Conservation (phyloP, 2,888 invertebrate genomes). For the Dynastes hyllus region DNA sequence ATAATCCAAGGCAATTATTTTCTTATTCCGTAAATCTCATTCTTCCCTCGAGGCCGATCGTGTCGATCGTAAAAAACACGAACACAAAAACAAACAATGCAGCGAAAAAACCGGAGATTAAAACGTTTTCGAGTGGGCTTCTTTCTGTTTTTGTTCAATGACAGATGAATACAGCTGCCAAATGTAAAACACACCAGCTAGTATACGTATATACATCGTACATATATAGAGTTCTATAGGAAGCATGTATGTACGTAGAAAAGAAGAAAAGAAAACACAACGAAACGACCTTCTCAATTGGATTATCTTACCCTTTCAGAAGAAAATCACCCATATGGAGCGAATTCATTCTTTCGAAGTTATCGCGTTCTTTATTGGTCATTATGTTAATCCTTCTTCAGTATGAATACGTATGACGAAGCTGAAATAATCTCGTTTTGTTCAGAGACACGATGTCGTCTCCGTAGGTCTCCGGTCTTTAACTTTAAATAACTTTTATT, state of each 20-base stretch:
- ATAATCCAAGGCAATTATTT: slow-evolving; percentile 19
- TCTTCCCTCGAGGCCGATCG: not conserved
- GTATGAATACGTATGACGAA: not conserved
- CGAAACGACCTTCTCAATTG: slow-evolving; percentile 27
- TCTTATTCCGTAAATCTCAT: not conserved
- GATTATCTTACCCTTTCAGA: slow-evolving; percentile 39
- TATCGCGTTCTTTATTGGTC: slow-evolving; percentile 28
- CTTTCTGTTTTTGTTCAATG: slow-evolving; percentile 41
- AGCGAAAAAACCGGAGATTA: slow-evolving; percentile 17
- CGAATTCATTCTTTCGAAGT: slow-evolving; percentile 10
- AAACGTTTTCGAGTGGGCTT: slow-evolving; percentile 37
- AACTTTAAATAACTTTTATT: too few species aligned
- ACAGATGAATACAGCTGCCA: slow-evolving; percentile 44
- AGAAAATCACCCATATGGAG: slow-evolving; percentile 32
- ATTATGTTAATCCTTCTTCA: slow-evolving; percentile 23
- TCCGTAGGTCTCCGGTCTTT: too few species aligned
- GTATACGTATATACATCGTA: slow-evolving; percentile 16
- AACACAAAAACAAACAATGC: slow-evolving; percentile 29
- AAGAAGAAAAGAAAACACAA: slow-evolving; percentile 17
- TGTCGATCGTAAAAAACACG: slow-evolving; percentile 22
- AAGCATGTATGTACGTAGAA: slow-evolving; percentile 7
- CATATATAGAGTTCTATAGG: not conserved
- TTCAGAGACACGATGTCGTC: slow-evolving; percentile 12
- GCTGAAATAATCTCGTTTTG: slow-evolving; percentile 13
- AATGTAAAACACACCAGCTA: slow-evolving; percentile 13